Base-by-base conservation (phyloP, 2,888 invertebrate genomes). In the Agapostemon virescens region DNA sequence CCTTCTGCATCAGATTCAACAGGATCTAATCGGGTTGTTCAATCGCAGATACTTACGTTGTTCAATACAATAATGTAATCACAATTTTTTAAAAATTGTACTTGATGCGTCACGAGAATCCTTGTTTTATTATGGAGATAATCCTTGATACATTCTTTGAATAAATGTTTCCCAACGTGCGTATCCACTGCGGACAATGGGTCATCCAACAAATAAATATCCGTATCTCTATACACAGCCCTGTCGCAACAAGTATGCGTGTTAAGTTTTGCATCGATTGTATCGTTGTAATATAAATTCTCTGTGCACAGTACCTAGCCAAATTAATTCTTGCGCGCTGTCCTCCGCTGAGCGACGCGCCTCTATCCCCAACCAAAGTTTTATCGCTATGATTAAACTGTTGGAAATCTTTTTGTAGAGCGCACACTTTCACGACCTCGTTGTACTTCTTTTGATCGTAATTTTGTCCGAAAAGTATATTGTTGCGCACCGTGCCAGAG, bases 81-180 rank as follows among this genome's bases (percentile, higher is more conserved):
- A 0, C 95, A 95, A n/a, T 93, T 90, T 86, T 95, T 95, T 40
- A 96, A 93, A 88, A 96, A 96, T 89, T 98, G 97, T 36, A 97
- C 93, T 90, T 98, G 97, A 92, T 98, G 97, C 0, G 98, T 98
- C 79, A 97, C 96, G 15, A 98, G 94, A 82, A 97, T 94, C 38
- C 96, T 94, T 2, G 96, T 96, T 89, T 96, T 95, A 80, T 95
- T 93, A 20, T 93, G 93, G 79, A 97, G 93, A 88, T 94, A 95
- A 0, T 94, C 95, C 84, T 91, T 93, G 75, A 97, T 95, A 73
- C 96, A 97, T 91, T 96, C 94, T 69, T 96, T 95, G 89, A 97
- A 97, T 7, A 97, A 92, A 90, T 96, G 95, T 79, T 95, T 94
- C 0, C 96, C 95, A n/a, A 97, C 97, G 79, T 95, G 95, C 0